Evolutionary conservation across 2,888 invertebrate genomes (phyloP).

Genomic region (Cotesia congregata): DNA sequence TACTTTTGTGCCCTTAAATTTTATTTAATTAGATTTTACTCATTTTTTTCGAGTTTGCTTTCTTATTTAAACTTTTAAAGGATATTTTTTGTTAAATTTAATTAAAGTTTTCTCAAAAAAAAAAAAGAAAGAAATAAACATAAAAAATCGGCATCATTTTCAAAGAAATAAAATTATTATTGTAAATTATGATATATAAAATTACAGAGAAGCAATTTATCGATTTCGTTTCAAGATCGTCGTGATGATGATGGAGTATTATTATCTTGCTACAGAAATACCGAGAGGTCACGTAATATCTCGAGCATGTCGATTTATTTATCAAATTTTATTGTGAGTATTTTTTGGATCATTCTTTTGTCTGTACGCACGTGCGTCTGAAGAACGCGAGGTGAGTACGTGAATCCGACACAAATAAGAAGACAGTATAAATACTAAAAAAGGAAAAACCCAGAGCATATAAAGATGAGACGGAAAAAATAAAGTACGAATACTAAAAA

Average conservation of each 20-base stretch:
- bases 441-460: slow-evolving; percentile 30
- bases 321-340: slow-evolving; percentile 29
- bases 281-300: slow-evolving; percentile 45
- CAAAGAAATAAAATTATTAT: too few relatives aligned
- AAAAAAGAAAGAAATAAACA: too few relatives aligned
- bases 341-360: slow-evolving; percentile 29
- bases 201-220: slow-evolving; percentile 48
- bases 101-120: too few relatives aligned
- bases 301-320: slow-evolving; percentile 19
- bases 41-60: neutral
- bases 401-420: slow-evolving; percentile 41
- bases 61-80: neutral
- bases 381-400: slow-evolving; percentile 34
- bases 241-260: slow-evolving; percentile 48
- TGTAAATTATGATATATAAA: slow-evolving; percentile 4
- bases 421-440: slow-evolving; percentile 14
- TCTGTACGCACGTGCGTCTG: slow-evolving; percentile 58
- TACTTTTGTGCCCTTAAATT: neutral
- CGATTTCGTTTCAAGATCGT: slow-evolving; percentile 50
- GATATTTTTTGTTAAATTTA: too few relatives aligned
- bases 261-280: slow-evolving; percentile 48
- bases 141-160: too few relatives aligned
- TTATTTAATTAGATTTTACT: neutral
- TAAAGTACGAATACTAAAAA: slow-evolving; percentile 27
- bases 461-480: slow-evolving; percentile 31